These are phyloP conservation scores for Neelides folsomi DNA, from an alignment of 2,888 invertebrate genomes.

Conservation along the genomic window DNA sequence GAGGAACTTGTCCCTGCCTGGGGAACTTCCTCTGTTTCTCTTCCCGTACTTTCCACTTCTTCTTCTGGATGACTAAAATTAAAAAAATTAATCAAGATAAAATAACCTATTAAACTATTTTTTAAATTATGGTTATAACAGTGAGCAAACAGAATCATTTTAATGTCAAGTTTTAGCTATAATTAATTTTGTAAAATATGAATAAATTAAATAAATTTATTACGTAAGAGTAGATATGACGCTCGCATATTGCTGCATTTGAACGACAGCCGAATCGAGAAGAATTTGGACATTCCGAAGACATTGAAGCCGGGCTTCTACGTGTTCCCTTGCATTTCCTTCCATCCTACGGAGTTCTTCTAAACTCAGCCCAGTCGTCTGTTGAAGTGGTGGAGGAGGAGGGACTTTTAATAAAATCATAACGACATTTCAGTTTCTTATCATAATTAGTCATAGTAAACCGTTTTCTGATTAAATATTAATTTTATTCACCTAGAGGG, in stretches of 20 bases:
- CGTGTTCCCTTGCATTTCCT: conserved; percentile 68
- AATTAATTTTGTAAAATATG: too few relatives aligned
- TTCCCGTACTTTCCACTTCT: not conserved
- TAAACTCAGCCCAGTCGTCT: conserved; percentile 56
- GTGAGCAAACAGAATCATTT: too few relatives aligned
- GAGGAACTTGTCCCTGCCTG: conserved; percentile 7
- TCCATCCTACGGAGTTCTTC: conserved; percentile 82
- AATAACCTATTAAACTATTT: too few relatives aligned
- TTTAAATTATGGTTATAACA: too few relatives aligned
- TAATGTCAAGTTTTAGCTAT: too few relatives aligned
- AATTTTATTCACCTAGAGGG: conserved; percentile 24
- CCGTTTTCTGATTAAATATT: not conserved
- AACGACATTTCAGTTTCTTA: not conserved
- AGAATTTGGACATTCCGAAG: conserved; percentile 74
- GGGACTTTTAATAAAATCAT: conserved; percentile 40
- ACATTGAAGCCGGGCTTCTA: conserved; percentile 79
- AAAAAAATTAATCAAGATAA: not conserved
- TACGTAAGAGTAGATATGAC: conserved; percentile 23
- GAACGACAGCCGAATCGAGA: conserved; percentile 79
- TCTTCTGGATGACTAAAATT: not conserved
- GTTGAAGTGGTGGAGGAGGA: conserved; percentile 60
- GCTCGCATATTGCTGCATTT: conserved; percentile 82
- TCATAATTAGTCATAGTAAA: not conserved
- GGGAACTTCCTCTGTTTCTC: not conserved
- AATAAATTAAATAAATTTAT: not conserved